Conservation (phyloP, 2,113 vertebrate species). For the Lota lota region DNA sequence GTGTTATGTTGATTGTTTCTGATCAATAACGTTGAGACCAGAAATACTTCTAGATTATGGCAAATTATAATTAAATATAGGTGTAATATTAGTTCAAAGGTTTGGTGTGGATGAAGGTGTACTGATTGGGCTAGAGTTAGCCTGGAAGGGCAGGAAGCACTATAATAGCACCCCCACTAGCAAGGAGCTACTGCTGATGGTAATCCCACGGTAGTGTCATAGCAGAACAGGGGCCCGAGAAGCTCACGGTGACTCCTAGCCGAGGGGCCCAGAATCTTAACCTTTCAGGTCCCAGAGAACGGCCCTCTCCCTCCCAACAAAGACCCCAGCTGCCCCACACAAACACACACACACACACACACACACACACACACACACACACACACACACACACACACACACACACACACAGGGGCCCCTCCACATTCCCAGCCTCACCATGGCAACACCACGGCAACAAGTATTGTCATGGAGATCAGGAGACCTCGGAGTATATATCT, state of each 20-base stretch:
- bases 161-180: too few relatives aligned
- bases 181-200: too few relatives aligned
- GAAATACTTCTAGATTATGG: too few relatives aligned
- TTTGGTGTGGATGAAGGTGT: too few relatives aligned
- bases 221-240: not conserved
- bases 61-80: too few relatives aligned
- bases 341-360: slow-evolving; percentile 35
- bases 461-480: slow-evolving; percentile 90
- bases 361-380: slow-evolving; percentile 34
- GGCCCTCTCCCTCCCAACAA: slow-evolving; percentile 73
- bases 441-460: slow-evolving; percentile 79
- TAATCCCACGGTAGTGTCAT: too few relatives aligned
- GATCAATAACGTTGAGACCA: too few relatives aligned
- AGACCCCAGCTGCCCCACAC: slow-evolving; percentile 75
- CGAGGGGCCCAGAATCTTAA: slow-evolving; percentile 63
- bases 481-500: slow-evolving; percentile 51
- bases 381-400: slow-evolving; percentile 55
- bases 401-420: slow-evolving; percentile 60
- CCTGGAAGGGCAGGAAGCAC: too few relatives aligned
- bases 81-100: too few relatives aligned
- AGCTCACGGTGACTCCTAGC: slow-evolving; percentile 61
- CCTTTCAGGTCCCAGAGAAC: slow-evolving; percentile 68
- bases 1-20: too few relatives aligned
- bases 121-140: too few relatives aligned
- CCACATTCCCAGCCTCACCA: slow-evolving; percentile 81